These are phyloP conservation scores for Phrynocephalus forsythii DNA, from an alignment of 2,797 vertebrate species.

Conservation along the genomic window DNA sequence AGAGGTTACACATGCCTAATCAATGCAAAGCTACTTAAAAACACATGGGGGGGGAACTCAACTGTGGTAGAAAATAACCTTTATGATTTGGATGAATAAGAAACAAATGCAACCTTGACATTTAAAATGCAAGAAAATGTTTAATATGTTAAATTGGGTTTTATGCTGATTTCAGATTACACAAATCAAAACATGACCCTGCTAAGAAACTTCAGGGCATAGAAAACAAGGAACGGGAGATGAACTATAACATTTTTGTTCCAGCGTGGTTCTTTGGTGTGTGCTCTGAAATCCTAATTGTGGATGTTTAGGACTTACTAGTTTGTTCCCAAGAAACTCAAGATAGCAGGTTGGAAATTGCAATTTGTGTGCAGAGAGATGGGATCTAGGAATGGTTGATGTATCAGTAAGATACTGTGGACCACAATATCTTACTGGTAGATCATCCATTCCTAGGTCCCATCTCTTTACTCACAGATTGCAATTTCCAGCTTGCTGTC, in stretches of 20 bases:
- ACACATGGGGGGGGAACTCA: constrained; percentile 37
- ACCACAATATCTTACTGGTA: too few relatives aligned
- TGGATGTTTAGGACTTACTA: background rate
- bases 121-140: constrained; percentile 41
- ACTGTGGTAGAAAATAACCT: constrained; percentile 19
- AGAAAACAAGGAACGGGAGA: constrained; percentile 21
- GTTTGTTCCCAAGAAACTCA: background rate
- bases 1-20: constrained; percentile 57
- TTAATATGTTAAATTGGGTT: constrained; percentile 44
- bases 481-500: too few relatives aligned
- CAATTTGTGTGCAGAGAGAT: too few relatives aligned
- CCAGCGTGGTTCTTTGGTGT: background rate
- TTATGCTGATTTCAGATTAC: constrained; percentile 34
- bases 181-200: background rate
- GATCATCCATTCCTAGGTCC: too few relatives aligned
- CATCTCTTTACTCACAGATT: too few relatives aligned
- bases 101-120: constrained; percentile 19
- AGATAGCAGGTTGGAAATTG: too few relatives aligned
- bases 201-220: constrained; percentile 41
- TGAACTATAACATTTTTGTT: constrained; percentile 32
- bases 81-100: constrained; percentile 38
- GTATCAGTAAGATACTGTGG: too few relatives aligned
- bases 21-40: constrained; percentile 63
- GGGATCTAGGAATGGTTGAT: too few relatives aligned
- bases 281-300: background rate